Base-by-base conservation (phyloP, 2,113 vertebrate species). In the Triplophysa tibetana region DNA sequence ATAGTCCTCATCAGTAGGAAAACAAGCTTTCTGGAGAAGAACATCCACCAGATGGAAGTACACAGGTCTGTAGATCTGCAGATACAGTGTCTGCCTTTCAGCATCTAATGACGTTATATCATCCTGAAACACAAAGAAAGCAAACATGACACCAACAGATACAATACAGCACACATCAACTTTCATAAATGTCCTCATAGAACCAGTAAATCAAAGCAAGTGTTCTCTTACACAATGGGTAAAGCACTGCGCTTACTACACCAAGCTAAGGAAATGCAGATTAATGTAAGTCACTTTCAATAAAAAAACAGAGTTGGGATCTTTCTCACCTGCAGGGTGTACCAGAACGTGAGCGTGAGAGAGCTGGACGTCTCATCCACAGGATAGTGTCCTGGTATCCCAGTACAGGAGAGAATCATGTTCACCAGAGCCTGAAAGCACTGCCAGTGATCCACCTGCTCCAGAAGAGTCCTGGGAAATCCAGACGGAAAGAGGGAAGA, bases 361-460 rank as follows among this genome's bases (percentile, higher is more conserved):
- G 97, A 98, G 84, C 98, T 99, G 72, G 95, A 97, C 81, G 97
- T 98, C 92, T 99, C 97, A 0, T 95, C 96, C 87, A 99, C 97
- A 0, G 98, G 98, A 81, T 97, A 99, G 85, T 98, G 95, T 48
- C 98, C 98, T 0, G 98, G 96, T 83, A 97, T 95, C 26, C 95
- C 96, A 0, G 97, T 99, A 85, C 98, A 99, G 90, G 96, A 98
- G 89, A 99, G 96, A 86, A 99, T 98, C 97, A 99, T 98, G 90
- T 98, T 98, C 82, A 99, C 97, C 70, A 99, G 88, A 45, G 97
- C 95, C 87, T 99, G 91, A 77, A 97, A 99, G 79, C 95, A 95
- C 56, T 98, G 97, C 97, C 98, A 99, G 88, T 96, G 96, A 62
- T 98, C 96, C 76, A 97, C 94, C 85, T 98, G 96, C 75, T 98